These are phyloP conservation scores for Magallana nippona DNA, from an alignment of 2,888 invertebrate genomes.

Conservation along the genomic window DNA sequence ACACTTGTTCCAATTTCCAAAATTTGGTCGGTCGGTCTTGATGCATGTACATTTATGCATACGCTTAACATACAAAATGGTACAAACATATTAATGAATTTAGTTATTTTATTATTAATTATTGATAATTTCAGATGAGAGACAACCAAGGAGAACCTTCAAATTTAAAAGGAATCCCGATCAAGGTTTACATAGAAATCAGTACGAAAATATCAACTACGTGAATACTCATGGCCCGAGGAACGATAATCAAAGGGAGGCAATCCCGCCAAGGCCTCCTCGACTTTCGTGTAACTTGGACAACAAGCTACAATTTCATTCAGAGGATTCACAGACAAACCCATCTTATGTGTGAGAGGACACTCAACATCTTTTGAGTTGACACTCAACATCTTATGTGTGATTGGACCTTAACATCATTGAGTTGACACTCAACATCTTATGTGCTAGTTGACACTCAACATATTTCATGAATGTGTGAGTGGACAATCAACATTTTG, in stretches of 20 bases:
- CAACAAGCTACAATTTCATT: neutral
- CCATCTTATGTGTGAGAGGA: conserved; percentile 5
- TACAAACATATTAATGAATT: too few relatives aligned
- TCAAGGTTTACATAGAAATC: neutral
- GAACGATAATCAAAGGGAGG: conserved; percentile 23
- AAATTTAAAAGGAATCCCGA: neutral
- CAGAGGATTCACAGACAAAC: neutral
- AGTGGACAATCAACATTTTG: too few relatives aligned
- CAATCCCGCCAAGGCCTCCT: neutral
- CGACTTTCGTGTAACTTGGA: neutral
- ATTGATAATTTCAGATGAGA: neutral
- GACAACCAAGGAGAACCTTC: neutral
- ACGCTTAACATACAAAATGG: too few relatives aligned
- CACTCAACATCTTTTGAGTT: neutral
- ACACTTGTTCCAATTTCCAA: too few relatives aligned
- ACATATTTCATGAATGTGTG: neutral
- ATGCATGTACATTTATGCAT: too few relatives aligned
- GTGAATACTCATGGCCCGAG: neutral
- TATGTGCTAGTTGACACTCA: neutral
- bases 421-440: too few relatives aligned
- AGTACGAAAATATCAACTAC: conserved; percentile 30
- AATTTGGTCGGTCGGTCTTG: too few relatives aligned
- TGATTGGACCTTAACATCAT: too few relatives aligned
- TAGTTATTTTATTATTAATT: neutral
- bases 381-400: neutral